phyloP scores from a whole-genome alignment of 2,797 vertebrate species.

The Poecilia gillii region DNA sequence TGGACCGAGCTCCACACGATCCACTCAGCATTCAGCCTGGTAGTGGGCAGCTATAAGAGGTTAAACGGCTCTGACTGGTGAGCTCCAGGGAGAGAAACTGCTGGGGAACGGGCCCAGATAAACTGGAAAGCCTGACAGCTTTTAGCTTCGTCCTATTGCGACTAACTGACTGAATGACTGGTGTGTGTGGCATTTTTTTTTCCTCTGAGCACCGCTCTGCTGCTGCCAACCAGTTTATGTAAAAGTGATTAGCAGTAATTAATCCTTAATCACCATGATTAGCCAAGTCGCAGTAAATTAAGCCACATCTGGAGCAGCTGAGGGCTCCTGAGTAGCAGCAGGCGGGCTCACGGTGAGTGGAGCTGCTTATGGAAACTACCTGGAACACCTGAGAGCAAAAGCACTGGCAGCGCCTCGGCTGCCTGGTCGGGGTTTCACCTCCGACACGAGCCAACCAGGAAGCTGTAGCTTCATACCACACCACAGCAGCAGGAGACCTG shows the following conservation, averaged over 20 bases:
- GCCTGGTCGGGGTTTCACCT: conserved; percentile 10
- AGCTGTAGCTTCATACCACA: background rate
- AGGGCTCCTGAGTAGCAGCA: conserved; percentile 83
- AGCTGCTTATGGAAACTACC: conserved; percentile 86
- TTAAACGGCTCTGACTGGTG: conserved; percentile 32
- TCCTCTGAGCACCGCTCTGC: conserved; percentile 90
- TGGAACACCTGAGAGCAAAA: conserved; percentile 62
- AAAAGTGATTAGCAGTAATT: conserved; percentile 99
- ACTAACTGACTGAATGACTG: conserved; percentile 62
- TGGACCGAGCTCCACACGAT: background rate
- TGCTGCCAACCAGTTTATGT: conserved; percentile 98
- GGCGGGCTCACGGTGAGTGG: conserved; percentile 83
- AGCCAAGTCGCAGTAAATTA: conserved; percentile 99
- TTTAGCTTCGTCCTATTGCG: conserved; percentile 35
- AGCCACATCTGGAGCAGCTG: conserved; percentile 98
- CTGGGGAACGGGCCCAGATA: conserved; percentile 14
- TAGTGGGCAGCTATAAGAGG: conserved; percentile 24
- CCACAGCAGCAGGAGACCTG: background rate
- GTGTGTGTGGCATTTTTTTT: conserved; percentile 83
- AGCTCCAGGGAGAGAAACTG: conserved; percentile 32
- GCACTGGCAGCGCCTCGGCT: background rate
- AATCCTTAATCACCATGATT: conserved; percentile 99
- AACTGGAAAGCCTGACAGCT: conserved; percentile 4
- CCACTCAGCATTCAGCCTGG: background rate
- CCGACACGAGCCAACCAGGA: background rate